Evolutionary conservation across 2,113 vertebrate species (phyloP).

Genomic region (Entomyzon cyanotis): DNA sequence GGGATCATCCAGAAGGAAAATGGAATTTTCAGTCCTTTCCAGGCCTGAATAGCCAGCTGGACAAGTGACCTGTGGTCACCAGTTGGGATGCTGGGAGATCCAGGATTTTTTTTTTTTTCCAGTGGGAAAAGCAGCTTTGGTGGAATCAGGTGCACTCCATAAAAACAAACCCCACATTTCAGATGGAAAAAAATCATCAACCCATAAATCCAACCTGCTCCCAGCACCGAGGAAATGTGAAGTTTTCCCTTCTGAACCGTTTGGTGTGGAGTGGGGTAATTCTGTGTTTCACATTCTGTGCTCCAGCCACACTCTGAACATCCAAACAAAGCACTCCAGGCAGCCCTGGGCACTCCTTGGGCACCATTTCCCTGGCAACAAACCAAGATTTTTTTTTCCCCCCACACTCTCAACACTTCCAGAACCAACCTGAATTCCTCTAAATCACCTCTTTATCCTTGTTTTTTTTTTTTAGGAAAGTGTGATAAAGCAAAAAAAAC

Average conservation of each 20-base stretch:
- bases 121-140: neutral
- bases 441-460: neutral
- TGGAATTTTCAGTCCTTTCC: neutral
- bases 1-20: neutral
- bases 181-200: neutral
- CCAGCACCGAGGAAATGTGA: neutral
- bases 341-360: rapidly evolving
- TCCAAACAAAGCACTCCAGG: neutral
- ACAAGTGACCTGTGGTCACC: neutral
- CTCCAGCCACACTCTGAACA: neutral
- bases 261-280: neutral
- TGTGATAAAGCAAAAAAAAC: rapidly evolving
- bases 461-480: neutral
- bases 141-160: rapidly evolving
- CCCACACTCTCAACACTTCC: neutral
- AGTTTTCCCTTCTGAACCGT: neutral
- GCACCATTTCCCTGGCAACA: neutral
- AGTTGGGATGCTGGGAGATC: neutral
- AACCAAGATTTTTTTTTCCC: neutral
- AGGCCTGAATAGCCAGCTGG: neutral
- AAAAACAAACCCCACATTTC: neutral
- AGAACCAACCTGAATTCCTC: neutral
- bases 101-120: neutral
- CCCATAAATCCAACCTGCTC: neutral
- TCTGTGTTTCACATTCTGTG: neutral